Conservation (phyloP, 2,797 vertebrate species). For the Aeoliscus strigatus region DNA sequence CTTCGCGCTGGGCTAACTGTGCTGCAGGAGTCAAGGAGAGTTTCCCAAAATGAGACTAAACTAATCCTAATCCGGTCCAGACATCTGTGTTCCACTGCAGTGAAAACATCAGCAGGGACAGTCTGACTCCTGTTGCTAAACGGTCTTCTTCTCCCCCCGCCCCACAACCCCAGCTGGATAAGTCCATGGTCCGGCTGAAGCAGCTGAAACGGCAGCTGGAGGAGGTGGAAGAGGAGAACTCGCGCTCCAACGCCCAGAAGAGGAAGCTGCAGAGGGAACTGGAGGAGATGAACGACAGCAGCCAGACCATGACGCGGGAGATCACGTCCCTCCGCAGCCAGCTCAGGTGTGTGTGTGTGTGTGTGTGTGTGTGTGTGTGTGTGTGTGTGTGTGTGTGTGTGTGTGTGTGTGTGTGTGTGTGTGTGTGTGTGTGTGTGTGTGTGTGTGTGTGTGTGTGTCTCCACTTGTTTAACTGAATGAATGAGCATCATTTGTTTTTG, state of each 20-base stretch:
- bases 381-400: slow-evolving; percentile 2
- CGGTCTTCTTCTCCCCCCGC: slow-evolving; percentile 14
- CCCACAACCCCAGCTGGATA: slow-evolving; percentile 83
- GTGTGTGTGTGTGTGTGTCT: too few relatives aligned
- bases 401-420: slow-evolving; percentile 1
- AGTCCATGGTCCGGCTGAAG: slow-evolving; percentile 83
- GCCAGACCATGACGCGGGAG: slow-evolving; percentile 86
- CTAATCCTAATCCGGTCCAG: slow-evolving; percentile 53
- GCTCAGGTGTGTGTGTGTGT: slow-evolving; percentile 74
- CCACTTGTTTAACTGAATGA: neutral
- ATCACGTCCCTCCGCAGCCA: slow-evolving; percentile 83
- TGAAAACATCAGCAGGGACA: slow-evolving; percentile 48
- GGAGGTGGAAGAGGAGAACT: slow-evolving; percentile 90
- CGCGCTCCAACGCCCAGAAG: slow-evolving; percentile 84
- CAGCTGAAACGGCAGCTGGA: slow-evolving; percentile 91
- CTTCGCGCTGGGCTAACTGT: slow-evolving; percentile 21
- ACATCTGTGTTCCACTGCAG: slow-evolving; percentile 32
- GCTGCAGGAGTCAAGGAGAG: slow-evolving; percentile 15
- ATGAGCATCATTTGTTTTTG: slow-evolving; percentile 33
- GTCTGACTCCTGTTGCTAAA: slow-evolving; percentile 47
- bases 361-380: slow-evolving; percentile 1
- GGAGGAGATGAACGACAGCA: slow-evolving; percentile 83
- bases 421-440: slow-evolving; percentile 1
- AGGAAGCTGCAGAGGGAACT: slow-evolving; percentile 87
- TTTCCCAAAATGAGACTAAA: slow-evolving; percentile 42